These are phyloP conservation scores for Thereva unica DNA, from an alignment of 2,888 invertebrate species.

Conservation along the genomic window DNA sequence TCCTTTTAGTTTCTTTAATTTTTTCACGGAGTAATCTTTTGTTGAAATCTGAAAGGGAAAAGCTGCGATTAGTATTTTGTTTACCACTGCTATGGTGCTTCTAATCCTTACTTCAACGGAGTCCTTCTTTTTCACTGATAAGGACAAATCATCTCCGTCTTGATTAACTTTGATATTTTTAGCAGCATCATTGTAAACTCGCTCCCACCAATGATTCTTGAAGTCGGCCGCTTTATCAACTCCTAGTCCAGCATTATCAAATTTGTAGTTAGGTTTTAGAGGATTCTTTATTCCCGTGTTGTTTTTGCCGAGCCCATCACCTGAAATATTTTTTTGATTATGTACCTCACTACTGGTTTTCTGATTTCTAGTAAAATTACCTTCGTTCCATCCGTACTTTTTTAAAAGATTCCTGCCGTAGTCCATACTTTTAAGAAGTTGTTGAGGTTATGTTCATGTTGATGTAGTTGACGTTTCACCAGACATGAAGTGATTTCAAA, in stretches of 20 bases:
- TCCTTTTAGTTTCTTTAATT: constrained; percentile 38
- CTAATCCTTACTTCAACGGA: constrained; percentile 52
- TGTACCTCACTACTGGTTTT: background rate
- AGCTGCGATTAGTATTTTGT: background rate
- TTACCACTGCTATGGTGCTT: background rate
- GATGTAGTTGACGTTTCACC: too few species aligned
- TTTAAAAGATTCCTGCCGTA: constrained; percentile 53
- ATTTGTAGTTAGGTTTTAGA: constrained; percentile 78
- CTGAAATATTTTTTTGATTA: constrained; percentile 34
- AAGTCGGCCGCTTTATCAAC: constrained; percentile 74
- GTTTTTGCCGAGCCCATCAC: constrained; percentile 75
- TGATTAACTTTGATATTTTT: constrained; percentile 65
- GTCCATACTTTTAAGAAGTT: constrained; percentile 47
- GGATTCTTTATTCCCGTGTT: constrained; percentile 78
- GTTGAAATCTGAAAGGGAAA: constrained; percentile 43
- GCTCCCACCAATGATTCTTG: constrained; percentile 85
- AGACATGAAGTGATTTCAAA: too few species aligned
- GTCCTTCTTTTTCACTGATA: constrained; percentile 49
- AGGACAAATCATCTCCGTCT: constrained; percentile 39
- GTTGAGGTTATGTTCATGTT: too few species aligned
- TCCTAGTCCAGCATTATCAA: constrained; percentile 78
- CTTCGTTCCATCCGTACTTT: constrained; percentile 58
- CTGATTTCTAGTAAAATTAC: constrained; percentile 34
- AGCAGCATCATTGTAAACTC: constrained; percentile 74
- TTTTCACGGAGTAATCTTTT: constrained; percentile 42